Percentiles rank a stretch among this genome's conserved stretches.
Evolutionary conservation across 2,113 vertebrate genomes (phyloP).

Genomic region (Sphyrna mokarran): DNA sequence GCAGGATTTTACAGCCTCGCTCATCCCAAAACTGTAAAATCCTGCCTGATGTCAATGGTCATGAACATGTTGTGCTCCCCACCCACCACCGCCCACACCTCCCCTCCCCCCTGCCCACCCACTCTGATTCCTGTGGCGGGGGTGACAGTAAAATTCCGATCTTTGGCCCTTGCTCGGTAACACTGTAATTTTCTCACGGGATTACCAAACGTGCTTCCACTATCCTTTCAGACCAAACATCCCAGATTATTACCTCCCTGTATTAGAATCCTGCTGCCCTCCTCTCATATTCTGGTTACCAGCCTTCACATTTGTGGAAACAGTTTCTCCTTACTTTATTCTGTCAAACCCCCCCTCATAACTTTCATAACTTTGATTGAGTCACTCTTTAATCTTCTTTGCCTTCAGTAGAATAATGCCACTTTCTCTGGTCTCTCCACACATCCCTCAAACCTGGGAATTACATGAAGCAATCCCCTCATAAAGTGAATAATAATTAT

Average conservation of each 20-base stretch:
- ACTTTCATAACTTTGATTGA: neutral
- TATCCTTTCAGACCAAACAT: neutral
- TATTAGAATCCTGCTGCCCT: neutral
- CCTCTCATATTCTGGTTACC: neutral
- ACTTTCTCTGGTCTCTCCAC: neutral
- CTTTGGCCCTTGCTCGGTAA: neutral
- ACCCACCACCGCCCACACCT: too few species aligned
- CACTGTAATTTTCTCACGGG: neutral
- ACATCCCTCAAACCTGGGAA: neutral
- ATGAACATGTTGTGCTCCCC: too few species aligned
- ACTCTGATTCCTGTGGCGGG: too few species aligned
- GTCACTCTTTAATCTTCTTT: neutral
- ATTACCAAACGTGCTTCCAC: neutral
- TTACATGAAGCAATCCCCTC: neutral
- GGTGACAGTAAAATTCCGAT: too few species aligned
- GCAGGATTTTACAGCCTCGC: too few species aligned
- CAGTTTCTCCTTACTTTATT: neutral
- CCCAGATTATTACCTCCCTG: neutral
- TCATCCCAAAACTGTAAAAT: too few species aligned
- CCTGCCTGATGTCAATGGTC: too few species aligned
- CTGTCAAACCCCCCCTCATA: neutral
- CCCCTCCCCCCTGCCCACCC: too few species aligned
- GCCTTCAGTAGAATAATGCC: neutral
- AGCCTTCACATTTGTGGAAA: neutral
- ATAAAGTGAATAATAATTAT: neutral